Conservation (phyloP, 2,113 vertebrate species). For the Elephantulus edwardii region DNA sequence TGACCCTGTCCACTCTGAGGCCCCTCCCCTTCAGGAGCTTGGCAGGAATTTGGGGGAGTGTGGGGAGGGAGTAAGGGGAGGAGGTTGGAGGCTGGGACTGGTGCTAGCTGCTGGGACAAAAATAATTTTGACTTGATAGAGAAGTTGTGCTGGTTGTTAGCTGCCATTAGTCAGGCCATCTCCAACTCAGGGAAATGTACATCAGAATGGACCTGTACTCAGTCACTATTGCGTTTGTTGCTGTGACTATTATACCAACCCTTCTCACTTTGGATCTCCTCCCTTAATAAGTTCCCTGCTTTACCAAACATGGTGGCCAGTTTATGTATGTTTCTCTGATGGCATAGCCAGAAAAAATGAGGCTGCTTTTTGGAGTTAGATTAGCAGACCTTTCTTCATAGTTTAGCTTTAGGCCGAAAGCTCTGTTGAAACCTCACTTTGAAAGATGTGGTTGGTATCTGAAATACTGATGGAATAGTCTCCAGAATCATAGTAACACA, state of each 20-base stretch:
- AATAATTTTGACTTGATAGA: constrained; percentile 17
- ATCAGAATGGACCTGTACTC: neutral
- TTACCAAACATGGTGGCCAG: neutral
- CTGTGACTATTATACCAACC: neutral
- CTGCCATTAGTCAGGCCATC: neutral
- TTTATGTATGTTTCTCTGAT: no score
- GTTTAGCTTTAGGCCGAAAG: neutral
- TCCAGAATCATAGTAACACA: neutral
- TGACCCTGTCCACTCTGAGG: no score
- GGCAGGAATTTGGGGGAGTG: no score
- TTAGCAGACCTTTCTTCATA: neutral
- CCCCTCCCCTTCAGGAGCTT: no score
- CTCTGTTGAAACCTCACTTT: neutral
- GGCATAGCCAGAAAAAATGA: neutral
- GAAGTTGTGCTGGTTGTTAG: neutral
- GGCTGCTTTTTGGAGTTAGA: neutral
- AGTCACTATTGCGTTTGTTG: neutral
- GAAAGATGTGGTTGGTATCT: neutral
- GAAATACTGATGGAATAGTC: neutral
- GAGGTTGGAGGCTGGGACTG: no score
- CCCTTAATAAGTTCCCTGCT: neutral
- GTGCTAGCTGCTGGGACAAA: no score
- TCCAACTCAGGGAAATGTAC: neutral
- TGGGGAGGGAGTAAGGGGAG: no score
- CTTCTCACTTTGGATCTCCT: neutral